Evolutionary conservation across 2,888 invertebrate species (phyloP), one percentile per base, ranked within the genome.

Genomic region (Reticulitermes lucifugus): DNA sequence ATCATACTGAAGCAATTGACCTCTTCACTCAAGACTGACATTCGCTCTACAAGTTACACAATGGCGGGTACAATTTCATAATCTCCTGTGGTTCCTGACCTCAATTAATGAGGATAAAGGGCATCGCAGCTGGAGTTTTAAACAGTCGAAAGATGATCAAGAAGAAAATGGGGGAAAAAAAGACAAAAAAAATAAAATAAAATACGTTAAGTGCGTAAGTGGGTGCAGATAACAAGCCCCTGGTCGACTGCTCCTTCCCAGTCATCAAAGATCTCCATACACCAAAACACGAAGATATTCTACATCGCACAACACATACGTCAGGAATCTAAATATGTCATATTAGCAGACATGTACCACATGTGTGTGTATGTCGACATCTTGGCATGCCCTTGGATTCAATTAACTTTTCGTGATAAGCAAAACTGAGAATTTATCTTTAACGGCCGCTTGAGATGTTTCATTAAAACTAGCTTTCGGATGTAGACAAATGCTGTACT

Each of bases 1-100:
- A 35, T 29, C 73, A 73, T 41, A 73, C 41, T 73, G 73, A 73
- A 73, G 73, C 73, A 73, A 73, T 73, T 73, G 73, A 73, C 73
- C 73, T 35, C 35, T 41, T 10, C 41, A 73, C 41, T 73, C 73
- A 35, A 25, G 73, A 73, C 35, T 73, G 73, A 73, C 73, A 73
- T 73, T 7, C 6, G 9, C 18, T 41, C 22, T 65, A n/a, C n/a
- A n/a, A 65, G 65, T n/a, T 65, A 65, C 35, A 9, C 3, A 73
- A 73, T 73, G 73, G 41, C 73, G 35, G 35, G 0, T 73, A 73
- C 73, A 73, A 41, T 73, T 73, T 41, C 73, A 73, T 73, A 73
- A 71, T 73, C 73, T 41, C 21, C 41, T 41, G 7, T 41, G 41
- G 73, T 73, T 21, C 73, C 73, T 41, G 41, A 41, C 73, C 41